Evolutionary conservation across 2,113 vertebrate species (phyloP), one percentile per base, ranked within the genome.

Genomic region (Ciconia stormi): DNA sequence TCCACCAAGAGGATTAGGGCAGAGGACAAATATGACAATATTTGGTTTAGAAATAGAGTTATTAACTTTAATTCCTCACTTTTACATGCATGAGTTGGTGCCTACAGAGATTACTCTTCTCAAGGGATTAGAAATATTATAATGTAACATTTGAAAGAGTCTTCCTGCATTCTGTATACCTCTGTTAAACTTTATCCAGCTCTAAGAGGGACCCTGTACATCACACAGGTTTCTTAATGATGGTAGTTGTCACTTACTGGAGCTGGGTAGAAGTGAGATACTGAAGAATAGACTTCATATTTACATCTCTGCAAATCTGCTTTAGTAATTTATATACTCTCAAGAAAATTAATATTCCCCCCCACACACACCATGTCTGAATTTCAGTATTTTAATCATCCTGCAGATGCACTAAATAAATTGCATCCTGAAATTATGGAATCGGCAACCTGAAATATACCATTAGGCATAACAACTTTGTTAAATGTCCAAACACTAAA

Each of bases 1-100:
- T 87, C 53, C 61, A 93, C 56, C 49, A 72, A 93, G 65, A 93
- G 83, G 93, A 91, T 95, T 96, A 97, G 70, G 65, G 44, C 44
- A 85, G 74, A 91, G 58, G 89, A 96, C 78, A 95, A 91, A 89
- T 93, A 95, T 23, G 70, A 95, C 77, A 95, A 95, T 85, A 97
- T 95, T 95, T 97, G 56, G 32, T 91, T 95, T 95, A 95, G 89
- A 87, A 95, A 95, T 15, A 87, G 55, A 97, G 81, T 95, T 96
- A 96, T 91, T 95, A 97, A 87, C 86, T 95, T 95, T 74, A 95
- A 95, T 91, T 85, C 87, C 82, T 94, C 58, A 62, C 42, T 90
- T 95, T 47, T 58, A 94, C 70, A 96, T 91, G 91, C 91, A 82
- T 82, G 87, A 96, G 27, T 95, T 94, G 66, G 44, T 94, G 78